Evolutionary conservation across 2,797 vertebrate species (phyloP), one percentile per base, ranked within the genome.

Genomic region (Diplodus puntazzo): DNA sequence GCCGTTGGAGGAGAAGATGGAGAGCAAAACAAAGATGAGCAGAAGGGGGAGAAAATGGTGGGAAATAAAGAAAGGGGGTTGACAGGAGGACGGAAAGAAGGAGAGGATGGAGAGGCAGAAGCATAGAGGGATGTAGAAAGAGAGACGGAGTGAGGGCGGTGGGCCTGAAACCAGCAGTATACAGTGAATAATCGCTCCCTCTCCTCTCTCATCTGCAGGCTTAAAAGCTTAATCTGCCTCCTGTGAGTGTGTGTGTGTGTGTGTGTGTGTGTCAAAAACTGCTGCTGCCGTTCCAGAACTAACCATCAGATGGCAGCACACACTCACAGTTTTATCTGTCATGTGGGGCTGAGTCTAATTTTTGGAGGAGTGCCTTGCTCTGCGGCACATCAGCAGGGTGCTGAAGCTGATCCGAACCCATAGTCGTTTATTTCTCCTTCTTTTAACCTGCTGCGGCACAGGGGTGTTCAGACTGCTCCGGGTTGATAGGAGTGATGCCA

Each of bases 161-260:
- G 54, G 61, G 61, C 69, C 67, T 69, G 62, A 82, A 70, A 83
- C 39, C 53, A 52, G 54, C 62, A 70, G 59, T 81, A 83, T 70
- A 87, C 80, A 84, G 62, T 80, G 62, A 89, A 80, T 88, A 84
- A 89, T 87, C 83, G 64, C 69, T 73, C 73, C 52, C 76, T 83
- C 70, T 76, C 70, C 69, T 82, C 87, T 90, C 88, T 90, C 81
- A 88, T 91, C 84, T 89, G 73, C 76, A 84, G 77, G 82, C 84
- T 91, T 90, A 89, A 87, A 88, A 78, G 66, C 72, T 92, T 90
- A 90, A 91, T 91, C 86, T 81, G 68, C 81, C 75, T 82, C 69
- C 79, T 82, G 61, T 62, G 79, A 71, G 57, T 85, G 73, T 79
- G 72, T 66, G 62, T 11, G 77, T 39, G 48, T 4, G 10, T 13